Evolutionary conservation across 30 jellyfish, hydroid and myxozoan species (phyloP).

Genomic region (Aurelia aurita complex sp. Pacific): DNA sequence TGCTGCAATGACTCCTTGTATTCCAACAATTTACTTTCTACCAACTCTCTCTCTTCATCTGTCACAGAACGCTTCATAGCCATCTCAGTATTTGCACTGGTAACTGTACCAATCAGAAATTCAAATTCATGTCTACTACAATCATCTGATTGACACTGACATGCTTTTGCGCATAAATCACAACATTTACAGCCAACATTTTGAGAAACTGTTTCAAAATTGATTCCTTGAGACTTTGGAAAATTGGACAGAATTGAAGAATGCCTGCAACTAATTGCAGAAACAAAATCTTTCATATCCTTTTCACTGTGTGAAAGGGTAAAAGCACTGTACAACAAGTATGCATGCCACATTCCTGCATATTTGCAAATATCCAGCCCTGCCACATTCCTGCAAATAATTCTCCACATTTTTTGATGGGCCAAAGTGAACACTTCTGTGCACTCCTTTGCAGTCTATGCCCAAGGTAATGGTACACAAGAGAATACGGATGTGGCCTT

Average conservation of each 20-base stretch:
- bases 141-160: no score
- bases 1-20: no score
- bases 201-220: no score
- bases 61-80: no score
- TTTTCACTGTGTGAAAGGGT: not conserved
- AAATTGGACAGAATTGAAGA: not conserved
- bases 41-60: no score
- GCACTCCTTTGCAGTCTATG: constrained; percentile 16
- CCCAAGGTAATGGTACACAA: constrained; percentile 34
- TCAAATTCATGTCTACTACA: no score
- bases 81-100: no score
- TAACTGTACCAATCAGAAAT: no score
- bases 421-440: constrained; percentile 33
- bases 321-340: not conserved
- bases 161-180: no score
- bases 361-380: constrained; percentile 6
- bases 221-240: not conserved
- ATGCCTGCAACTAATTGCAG: not conserved
- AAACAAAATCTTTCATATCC: not conserved
- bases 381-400: not conserved
- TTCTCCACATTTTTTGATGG: constrained; percentile 9
- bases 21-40: no score
- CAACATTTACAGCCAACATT: no score
- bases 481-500: not conserved
- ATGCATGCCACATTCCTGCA: not conserved